Evolutionary conservation across 2,888 invertebrate species (phyloP).

Genomic region (Aplocera efformata): DNA sequence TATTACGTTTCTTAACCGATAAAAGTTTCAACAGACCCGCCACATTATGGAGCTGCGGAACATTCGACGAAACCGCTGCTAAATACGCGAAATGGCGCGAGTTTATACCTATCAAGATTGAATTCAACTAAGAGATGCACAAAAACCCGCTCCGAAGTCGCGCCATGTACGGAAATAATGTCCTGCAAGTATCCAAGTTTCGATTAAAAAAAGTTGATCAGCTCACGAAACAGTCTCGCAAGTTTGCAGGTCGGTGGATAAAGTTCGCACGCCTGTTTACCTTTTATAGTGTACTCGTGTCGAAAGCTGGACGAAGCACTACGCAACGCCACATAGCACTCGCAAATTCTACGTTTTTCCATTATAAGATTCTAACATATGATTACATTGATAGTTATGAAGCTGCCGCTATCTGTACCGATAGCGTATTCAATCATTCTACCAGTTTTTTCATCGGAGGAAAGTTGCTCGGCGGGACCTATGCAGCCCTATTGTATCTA

Average conservation of each 20-base stretch:
- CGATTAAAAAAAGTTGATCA: constrained; percentile 69
- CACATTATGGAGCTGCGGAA: constrained; percentile 35
- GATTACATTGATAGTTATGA: constrained; percentile 63
- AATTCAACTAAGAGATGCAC: constrained; percentile 59
- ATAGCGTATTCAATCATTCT: constrained; percentile 50
- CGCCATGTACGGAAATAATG: constrained; percentile 60
- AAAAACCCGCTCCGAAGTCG: constrained; percentile 59
- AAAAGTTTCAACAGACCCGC: constrained; percentile 29
- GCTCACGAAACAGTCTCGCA: constrained; percentile 65
- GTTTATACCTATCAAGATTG: constrained; percentile 67
- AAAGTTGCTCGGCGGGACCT: constrained; percentile 68
- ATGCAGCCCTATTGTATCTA: constrained; percentile 79
- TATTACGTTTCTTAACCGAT: constrained; percentile 21
- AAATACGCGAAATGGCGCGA: constrained; percentile 57
- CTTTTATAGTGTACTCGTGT: constrained; percentile 60
- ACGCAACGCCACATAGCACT: constrained; percentile 38
- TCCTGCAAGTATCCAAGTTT: constrained; percentile 62
- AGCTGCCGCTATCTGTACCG: constrained; percentile 52
- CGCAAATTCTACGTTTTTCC: constrained; percentile 46
- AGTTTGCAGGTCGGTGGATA: constrained; percentile 53
- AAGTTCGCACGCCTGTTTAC: constrained; percentile 60
- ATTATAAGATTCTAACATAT: constrained; percentile 50
- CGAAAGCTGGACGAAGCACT: constrained; percentile 48
- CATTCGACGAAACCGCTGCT: constrained; percentile 37
- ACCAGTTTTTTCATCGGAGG: constrained; percentile 66